Evolutionary conservation across 2,797 vertebrate species (phyloP).

Genomic region (Hoplostethus atlanticus): DNA sequence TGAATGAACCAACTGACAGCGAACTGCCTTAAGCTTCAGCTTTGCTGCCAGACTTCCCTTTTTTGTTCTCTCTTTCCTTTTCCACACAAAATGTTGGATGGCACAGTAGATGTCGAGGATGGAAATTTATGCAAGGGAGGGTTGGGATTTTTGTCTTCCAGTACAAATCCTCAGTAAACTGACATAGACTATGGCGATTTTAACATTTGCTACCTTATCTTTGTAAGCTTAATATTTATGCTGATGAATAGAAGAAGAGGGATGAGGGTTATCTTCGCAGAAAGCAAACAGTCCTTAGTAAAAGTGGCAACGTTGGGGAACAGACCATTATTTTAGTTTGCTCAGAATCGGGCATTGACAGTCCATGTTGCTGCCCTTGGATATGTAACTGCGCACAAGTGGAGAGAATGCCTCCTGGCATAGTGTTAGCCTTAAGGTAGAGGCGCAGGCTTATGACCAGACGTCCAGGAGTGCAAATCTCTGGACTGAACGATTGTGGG

Average conservation of each 20-base stretch:
- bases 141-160: constrained; percentile 27
- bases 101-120: constrained; percentile 58
- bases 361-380: constrained; percentile 51
- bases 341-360: constrained; percentile 53
- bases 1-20: constrained; percentile 59
- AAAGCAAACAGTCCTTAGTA: constrained; percentile 42
- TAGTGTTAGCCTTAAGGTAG: constrained; percentile 42
- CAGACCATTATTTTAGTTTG: constrained; percentile 53
- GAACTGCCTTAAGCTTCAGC: constrained; percentile 66
- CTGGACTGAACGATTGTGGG: constrained; percentile 17
- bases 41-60: constrained; percentile 58
- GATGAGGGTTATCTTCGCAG: constrained; percentile 29
- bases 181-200: constrained; percentile 56
- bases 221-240: constrained; percentile 47
- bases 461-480: constrained; percentile 28
- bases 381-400: constrained; percentile 52
- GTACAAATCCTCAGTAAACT: constrained; percentile 59
- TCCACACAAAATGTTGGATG: constrained; percentile 57
- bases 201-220: constrained; percentile 42
- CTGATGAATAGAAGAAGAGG: constrained; percentile 9
- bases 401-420: constrained; percentile 39
- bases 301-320: constrained; percentile 44
- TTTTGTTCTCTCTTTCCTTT: constrained; percentile 43
- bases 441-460: constrained; percentile 39
- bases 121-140: constrained; percentile 67